phyloP scores from a whole-genome alignment of 2,888 invertebrate genomes.

The Anaspis maculata region DNA sequence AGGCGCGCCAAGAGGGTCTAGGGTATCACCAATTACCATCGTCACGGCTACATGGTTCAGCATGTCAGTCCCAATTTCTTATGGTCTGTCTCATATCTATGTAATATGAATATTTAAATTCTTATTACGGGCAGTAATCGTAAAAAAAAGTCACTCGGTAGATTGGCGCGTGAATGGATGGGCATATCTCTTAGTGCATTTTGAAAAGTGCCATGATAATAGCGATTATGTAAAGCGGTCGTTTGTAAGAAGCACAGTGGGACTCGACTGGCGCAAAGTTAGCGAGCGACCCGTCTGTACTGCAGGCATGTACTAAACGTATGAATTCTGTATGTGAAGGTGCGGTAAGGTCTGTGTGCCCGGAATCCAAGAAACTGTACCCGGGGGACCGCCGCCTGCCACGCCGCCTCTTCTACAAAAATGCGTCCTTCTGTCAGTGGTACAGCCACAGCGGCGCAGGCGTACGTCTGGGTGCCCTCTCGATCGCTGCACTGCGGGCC shows the following conservation, averaged over 20 bases:
- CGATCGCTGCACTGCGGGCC: slow-evolving; percentile 36
- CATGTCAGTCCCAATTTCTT: neutral
- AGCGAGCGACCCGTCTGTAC: slow-evolving; percentile 7
- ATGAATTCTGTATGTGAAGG: slow-evolving; percentile 33
- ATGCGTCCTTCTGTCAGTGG: slow-evolving; percentile 27
- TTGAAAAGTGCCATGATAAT: slow-evolving; percentile 12
- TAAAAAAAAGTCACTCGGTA: slow-evolving; percentile 2
- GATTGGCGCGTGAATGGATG: slow-evolving; percentile 3
- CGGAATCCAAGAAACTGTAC: slow-evolving; percentile 34
- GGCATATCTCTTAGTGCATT: slow-evolving; percentile 13
- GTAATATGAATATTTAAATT: slow-evolving; percentile 10
- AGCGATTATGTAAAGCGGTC: slow-evolving; percentile 15
- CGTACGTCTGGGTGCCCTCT: slow-evolving; percentile 25
- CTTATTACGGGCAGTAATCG: slow-evolving; percentile 6
- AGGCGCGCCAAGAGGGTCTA: no score
- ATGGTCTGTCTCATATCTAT: slow-evolving; percentile 4
- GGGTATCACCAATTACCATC: no score
- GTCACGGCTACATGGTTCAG: no score
- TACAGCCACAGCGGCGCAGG: slow-evolving; percentile 27
- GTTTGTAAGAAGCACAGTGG: slow-evolving; percentile 3
- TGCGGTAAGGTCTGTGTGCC: slow-evolving; percentile 28
- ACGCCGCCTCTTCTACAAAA: slow-evolving; percentile 31
- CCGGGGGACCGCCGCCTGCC: slow-evolving; percentile 33
- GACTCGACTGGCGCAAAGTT: no score
- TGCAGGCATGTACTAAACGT: slow-evolving; percentile 24